A percentile compares a stretch with the other conserved stretches of the same genome.
Conservation (phyloP, 2,888 invertebrate genomes). For the Teleogryllus oceanicus region DNA sequence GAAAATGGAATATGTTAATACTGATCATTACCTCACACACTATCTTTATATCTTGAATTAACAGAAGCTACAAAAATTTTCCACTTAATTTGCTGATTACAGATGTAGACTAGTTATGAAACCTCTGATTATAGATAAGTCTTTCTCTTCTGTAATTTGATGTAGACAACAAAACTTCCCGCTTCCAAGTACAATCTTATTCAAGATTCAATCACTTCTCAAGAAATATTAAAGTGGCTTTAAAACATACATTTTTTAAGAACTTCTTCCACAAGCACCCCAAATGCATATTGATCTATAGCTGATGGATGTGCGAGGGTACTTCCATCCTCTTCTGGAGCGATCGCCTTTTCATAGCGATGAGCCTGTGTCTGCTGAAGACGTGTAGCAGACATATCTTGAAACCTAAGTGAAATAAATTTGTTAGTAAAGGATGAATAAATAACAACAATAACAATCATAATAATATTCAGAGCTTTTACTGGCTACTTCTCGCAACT, state of each 20-base stretch:
- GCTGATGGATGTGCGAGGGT: conserved; percentile 47
- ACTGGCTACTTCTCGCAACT: conserved; percentile 25
- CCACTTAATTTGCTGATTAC: too few relatives aligned
- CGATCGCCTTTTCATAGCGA: conserved; percentile 69
- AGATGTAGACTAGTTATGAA: too few relatives aligned
- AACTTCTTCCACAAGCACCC: conserved; percentile 69
- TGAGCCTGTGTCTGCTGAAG: conserved; percentile 38
- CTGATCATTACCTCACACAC: too few relatives aligned
- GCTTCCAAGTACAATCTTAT: neutral
- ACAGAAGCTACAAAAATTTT: too few relatives aligned
- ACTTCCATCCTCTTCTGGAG: conserved; percentile 62
- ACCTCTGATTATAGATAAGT: neutral
- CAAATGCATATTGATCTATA: conserved; percentile 76
- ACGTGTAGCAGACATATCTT: conserved; percentile 53
- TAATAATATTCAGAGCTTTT: neutral
- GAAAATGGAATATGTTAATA: too few relatives aligned
- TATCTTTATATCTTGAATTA: too few relatives aligned
- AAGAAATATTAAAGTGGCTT: neutral
- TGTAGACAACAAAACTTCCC: neutral
- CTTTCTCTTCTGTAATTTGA: neutral
- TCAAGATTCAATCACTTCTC: too few relatives aligned
- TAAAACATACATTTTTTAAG: conserved; percentile 44
- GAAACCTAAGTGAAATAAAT: conserved; percentile 54
- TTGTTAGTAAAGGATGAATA: neutral
- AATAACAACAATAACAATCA: neutral